phyloP scores from a whole-genome alignment of 2,888 invertebrate genomes.

The Acrobasis consociella region DNA sequence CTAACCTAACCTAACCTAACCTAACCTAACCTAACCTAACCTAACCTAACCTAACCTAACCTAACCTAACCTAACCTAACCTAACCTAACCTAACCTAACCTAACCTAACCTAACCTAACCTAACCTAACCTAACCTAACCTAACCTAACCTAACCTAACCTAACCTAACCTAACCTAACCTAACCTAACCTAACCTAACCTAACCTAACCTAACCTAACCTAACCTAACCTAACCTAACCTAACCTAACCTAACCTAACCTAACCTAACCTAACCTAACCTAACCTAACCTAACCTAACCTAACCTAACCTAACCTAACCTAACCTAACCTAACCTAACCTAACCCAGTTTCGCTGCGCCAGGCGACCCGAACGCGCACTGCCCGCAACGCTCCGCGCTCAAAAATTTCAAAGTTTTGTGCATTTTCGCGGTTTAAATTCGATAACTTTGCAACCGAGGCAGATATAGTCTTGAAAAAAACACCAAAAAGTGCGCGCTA shows the following conservation, averaged over 20 bases:
- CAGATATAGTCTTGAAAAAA: too few relatives aligned
- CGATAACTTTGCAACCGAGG: too few relatives aligned
- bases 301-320: constrained; percentile 17
- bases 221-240: constrained; percentile 26
- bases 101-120: constrained; percentile 33
- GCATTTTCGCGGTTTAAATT: too few relatives aligned
- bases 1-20: constrained; percentile 33
- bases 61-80: constrained; percentile 33
- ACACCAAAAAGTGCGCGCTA: too few relatives aligned
- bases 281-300: constrained; percentile 26
- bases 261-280: constrained; percentile 26
- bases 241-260: constrained; percentile 26
- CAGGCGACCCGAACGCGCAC: too few relatives aligned
- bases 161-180: constrained; percentile 31
- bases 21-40: constrained; percentile 34
- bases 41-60: constrained; percentile 34
- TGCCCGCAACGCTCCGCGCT: too few relatives aligned
- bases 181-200: constrained; percentile 28
- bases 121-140: constrained; percentile 33
- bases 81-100: constrained; percentile 34
- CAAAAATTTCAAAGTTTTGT: too few relatives aligned
- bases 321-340: constrained; percentile 12
- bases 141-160: constrained; percentile 32
- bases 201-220: constrained; percentile 27
- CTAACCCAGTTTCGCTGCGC: constrained; percentile 1